Evolutionary conservation across 2,113 vertebrate genomes (phyloP).

Genomic region (Mormyrus lacerda): DNA sequence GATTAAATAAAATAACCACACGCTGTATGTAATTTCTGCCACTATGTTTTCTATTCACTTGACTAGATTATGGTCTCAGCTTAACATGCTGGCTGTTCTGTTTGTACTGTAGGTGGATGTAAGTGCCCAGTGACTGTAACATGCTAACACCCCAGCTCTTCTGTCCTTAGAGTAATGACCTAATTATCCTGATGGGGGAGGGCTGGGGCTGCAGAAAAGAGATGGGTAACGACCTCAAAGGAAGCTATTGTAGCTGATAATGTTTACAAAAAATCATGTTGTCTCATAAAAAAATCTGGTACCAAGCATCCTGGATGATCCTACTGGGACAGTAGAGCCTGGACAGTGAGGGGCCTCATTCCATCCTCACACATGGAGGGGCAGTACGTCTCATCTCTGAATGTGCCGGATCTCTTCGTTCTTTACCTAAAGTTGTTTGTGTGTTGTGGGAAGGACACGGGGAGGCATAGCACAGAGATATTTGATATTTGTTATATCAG

Average conservation of each 20-base stretch:
- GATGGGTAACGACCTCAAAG: constrained; percentile 36
- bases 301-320: constrained; percentile 32
- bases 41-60: neutral
- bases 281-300: constrained; percentile 26
- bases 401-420: neutral
- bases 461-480: neutral
- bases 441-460: neutral
- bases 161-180: constrained; percentile 27
- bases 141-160: constrained; percentile 6
- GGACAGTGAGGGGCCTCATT: constrained; percentile 41
- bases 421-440: neutral
- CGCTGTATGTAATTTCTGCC: neutral
- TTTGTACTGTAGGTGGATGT: neutral
- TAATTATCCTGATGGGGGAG: constrained; percentile 27
- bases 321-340: constrained; percentile 14
- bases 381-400: neutral
- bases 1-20: neutral
- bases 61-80: neutral
- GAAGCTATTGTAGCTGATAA: constrained; percentile 45
- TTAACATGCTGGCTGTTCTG: neutral
- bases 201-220: constrained; percentile 22
- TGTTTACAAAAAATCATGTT: constrained; percentile 31
- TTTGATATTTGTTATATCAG: neutral
- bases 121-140: neutral
- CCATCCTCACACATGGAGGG: neutral